These are phyloP conservation scores for Thaumatotibia leucotreta DNA, from an alignment of 1,140 invertebrate species.

Conservation along the genomic window DNA sequence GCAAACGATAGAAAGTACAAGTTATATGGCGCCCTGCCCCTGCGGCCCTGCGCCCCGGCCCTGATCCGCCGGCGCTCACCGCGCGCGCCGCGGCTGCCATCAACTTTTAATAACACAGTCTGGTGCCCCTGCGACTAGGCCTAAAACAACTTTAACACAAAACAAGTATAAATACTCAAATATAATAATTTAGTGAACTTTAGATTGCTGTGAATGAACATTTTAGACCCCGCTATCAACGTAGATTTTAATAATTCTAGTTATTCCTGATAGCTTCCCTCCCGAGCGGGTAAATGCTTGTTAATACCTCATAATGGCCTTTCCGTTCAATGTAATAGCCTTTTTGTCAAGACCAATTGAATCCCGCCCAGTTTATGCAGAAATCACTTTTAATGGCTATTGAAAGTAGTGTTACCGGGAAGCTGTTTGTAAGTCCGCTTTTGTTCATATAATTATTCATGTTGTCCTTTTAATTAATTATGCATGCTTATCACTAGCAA, in stretches of 20 bases:
- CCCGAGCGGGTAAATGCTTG: not conserved
- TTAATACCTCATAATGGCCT: not conserved
- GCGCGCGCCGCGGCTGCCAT: constrained; percentile 27
- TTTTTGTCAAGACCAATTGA: not conserved
- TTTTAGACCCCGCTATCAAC: not conserved
- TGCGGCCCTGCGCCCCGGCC: constrained; percentile 35
- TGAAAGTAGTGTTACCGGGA: not conserved
- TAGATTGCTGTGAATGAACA: not conserved
- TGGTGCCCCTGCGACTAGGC: constrained; percentile 59
- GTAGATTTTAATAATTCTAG: not conserved
- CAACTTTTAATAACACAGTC: constrained; percentile 75
- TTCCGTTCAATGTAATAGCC: not conserved
- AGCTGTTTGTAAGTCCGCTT: not conserved
- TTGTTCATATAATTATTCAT: not conserved
- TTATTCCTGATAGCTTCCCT: not conserved
- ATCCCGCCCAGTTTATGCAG: not conserved
- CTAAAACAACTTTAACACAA: constrained; percentile 54
- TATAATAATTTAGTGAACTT: not conserved
- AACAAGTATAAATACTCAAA: not conserved
- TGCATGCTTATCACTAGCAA: not conserved
- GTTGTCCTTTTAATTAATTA: not conserved
- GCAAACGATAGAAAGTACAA: constrained; percentile 48
- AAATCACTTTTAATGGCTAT: not conserved
- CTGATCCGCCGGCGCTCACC: constrained; percentile 22
- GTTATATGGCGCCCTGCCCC: constrained; percentile 54